A percentile compares a stretch with the other conserved stretches of the same genome.
These are phyloP conservation scores for Phaethon lepturus DNA, from an alignment of 2,113 vertebrate genomes.

Conservation along the genomic window DNA sequence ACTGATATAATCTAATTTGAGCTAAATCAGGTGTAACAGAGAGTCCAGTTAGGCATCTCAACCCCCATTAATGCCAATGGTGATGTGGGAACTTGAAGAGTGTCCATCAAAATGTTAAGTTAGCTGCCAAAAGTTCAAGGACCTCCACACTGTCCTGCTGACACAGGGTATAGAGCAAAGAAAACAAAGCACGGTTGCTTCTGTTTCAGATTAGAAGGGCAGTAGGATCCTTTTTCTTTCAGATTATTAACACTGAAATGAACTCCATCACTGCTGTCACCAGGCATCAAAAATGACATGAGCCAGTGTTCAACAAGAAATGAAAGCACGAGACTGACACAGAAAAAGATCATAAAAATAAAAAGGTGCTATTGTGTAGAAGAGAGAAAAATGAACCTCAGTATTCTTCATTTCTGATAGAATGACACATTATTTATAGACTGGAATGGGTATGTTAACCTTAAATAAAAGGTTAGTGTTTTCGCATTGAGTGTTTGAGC, in stretches of 20 bases:
- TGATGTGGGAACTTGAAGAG: background rate
- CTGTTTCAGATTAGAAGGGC: background rate
- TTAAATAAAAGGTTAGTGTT: background rate
- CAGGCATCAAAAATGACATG: background rate
- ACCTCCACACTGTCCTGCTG: background rate
- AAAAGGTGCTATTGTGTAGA: background rate
- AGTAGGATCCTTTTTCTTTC: background rate
- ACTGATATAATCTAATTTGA: background rate
- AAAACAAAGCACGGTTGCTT: background rate
- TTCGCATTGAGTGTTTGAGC: background rate
- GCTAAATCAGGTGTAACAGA: background rate
- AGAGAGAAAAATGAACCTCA: background rate
- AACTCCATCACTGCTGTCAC: background rate
- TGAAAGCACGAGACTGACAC: background rate
- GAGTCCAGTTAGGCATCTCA: background rate
- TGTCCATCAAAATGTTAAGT: background rate
- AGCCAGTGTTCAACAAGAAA: background rate
- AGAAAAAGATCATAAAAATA: background rate
- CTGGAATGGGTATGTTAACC: background rate
- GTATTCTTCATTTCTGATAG: background rate
- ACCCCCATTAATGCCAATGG: background rate
- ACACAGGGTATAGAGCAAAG: background rate
- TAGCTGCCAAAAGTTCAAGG: background rate
- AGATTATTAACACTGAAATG: conserved; percentile 2
- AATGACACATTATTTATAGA: background rate